Percentiles rank a stretch among this genome's conserved stretches.
These are phyloP conservation scores for Lophius piscatorius DNA, from an alignment of 2,113 vertebrate species.

Conservation along the genomic window DNA sequence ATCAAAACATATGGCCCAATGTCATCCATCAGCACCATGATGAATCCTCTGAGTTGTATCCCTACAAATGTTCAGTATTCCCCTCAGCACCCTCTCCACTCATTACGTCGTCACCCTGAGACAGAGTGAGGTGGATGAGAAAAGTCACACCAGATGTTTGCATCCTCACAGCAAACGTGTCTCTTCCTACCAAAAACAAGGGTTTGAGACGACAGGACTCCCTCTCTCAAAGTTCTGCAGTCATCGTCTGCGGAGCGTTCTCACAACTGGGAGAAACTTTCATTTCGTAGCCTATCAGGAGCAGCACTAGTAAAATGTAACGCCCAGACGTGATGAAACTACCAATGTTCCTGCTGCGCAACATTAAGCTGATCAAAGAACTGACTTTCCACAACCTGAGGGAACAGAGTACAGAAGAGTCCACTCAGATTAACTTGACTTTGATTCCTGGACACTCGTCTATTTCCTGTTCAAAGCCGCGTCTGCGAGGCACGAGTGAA, in stretches of 20 bases:
- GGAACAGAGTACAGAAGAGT: constrained; percentile 17
- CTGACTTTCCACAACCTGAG: constrained; percentile 36
- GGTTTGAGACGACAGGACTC: background rate
- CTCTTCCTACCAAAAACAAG: constrained; percentile 2
- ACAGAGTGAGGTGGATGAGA: background rate
- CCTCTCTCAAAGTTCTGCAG: background rate
- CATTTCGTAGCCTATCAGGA: background rate
- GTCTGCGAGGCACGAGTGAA: constrained; percentile 46
- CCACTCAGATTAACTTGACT: constrained; percentile 31
- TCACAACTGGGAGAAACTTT: background rate
- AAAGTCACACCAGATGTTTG: background rate
- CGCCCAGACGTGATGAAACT: constrained; percentile 24
- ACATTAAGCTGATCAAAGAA: constrained; percentile 53
- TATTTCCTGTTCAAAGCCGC: constrained; percentile 32
- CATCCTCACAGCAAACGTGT: background rate
- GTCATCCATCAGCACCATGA: constrained; percentile 22
- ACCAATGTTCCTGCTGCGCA: constrained; percentile 16
- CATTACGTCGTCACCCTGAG: constrained; percentile 19
- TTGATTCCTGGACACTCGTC: constrained; percentile 27
- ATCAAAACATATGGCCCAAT: constrained; percentile 30
- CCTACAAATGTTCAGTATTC: constrained; percentile 34
- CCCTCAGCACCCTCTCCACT: constrained; percentile 12
- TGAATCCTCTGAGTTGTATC: constrained; percentile 28
- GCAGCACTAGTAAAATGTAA: background rate
- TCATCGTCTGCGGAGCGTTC: constrained; percentile 1